phyloP scores from a whole-genome alignment of 2,797 vertebrate genomes.

The Hydrolagus colliei region DNA sequence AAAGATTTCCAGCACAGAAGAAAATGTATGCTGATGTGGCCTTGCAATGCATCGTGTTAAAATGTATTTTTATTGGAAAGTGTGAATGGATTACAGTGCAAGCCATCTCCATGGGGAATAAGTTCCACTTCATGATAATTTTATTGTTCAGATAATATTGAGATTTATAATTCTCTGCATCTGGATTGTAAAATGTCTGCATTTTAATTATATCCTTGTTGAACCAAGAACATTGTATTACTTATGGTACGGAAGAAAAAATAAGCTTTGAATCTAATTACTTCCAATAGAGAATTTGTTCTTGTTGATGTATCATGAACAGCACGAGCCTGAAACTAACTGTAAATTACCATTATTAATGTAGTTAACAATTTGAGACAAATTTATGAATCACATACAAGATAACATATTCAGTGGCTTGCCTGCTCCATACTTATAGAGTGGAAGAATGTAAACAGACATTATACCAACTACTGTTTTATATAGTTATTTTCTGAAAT shows the following conservation, averaged over 20 bases:
- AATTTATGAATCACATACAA: background rate
- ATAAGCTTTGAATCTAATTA: conserved; percentile 34
- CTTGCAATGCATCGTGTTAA: background rate
- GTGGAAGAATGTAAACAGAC: background rate
- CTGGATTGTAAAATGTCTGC: conserved; percentile 38
- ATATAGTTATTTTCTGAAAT: background rate
- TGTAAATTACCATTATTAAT: background rate
- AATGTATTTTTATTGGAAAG: background rate
- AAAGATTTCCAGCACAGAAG: background rate
- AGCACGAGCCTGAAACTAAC: background rate
- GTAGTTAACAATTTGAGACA: conserved; percentile 13
- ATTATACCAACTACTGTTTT: background rate
- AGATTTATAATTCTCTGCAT: conserved; percentile 39
- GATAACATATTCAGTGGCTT: background rate
- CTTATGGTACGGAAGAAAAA: conserved; percentile 36
- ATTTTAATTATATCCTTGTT: conserved; percentile 42
- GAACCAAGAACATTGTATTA: conserved; percentile 34
- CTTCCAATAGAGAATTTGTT: conserved; percentile 24
- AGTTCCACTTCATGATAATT: conserved; percentile 33
- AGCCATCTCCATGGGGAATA: background rate
- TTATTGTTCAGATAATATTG: conserved; percentile 36
- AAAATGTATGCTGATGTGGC: background rate
- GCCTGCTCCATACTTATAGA: too few relatives aligned
- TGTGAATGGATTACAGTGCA: background rate
- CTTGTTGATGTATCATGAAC: background rate